Conservation (phyloP, 2,888 invertebrate genomes). For the Aleiodes leptofemur region DNA sequence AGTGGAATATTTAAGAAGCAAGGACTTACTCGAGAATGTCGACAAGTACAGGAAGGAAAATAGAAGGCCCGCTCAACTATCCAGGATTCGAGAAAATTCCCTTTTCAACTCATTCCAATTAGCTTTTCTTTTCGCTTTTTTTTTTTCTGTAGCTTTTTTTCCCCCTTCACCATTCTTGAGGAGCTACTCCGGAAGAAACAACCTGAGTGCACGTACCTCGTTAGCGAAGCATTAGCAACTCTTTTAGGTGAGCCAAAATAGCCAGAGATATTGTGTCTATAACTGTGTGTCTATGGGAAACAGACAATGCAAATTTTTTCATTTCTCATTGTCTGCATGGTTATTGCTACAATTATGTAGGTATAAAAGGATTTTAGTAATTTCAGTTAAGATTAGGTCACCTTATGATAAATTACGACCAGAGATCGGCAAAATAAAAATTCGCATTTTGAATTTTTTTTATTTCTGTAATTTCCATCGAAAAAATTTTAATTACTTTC, state of each 20-base stretch:
- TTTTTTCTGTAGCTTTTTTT: constrained; percentile 12
- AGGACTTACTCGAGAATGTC: not conserved
- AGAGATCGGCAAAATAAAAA: too few relatives aligned
- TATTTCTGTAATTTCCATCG: too few relatives aligned
- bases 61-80: constrained; percentile 42
- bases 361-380: too few relatives aligned
- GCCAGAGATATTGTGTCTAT: constrained; percentile 36
- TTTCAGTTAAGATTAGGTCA: too few relatives aligned
- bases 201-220: constrained; percentile 66
- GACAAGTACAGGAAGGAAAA: constrained; percentile 36
- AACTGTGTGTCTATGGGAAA: too few relatives aligned
- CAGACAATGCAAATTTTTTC: too few relatives aligned
- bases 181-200: constrained; percentile 44
- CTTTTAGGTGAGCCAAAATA: constrained; percentile 53
- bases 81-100: constrained; percentile 52
- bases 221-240: constrained; percentile 70
- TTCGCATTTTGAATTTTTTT: too few relatives aligned
- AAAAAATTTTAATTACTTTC: too few relatives aligned
- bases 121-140: constrained; percentile 18
- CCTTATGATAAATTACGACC: too few relatives aligned
- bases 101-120: constrained; percentile 2
- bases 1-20: constrained; percentile 56
- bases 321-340: too few relatives aligned
- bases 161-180: not conserved
- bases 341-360: too few relatives aligned